Conservation (phyloP, 2,797 vertebrate genomes). For the Cynodonichthys magdalenae region DNA sequence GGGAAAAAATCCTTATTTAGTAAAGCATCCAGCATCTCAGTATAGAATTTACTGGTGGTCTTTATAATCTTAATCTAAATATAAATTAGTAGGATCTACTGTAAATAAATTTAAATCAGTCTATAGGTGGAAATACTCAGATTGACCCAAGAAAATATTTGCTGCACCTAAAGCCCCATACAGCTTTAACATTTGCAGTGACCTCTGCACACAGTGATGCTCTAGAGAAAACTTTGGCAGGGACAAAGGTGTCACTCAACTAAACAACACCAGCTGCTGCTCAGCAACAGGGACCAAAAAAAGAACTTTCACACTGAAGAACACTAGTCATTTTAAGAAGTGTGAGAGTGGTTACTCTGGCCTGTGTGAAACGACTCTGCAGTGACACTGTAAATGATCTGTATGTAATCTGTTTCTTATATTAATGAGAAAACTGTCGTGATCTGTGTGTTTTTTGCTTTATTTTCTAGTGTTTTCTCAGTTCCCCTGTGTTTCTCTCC, state of each 20-base stretch:
- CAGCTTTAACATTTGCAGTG: slow-evolving; percentile 34
- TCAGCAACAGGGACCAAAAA: slow-evolving; percentile 10
- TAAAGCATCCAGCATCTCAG: too few relatives aligned
- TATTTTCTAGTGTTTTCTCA: too few relatives aligned
- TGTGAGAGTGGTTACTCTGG: not conserved
- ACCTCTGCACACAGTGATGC: slow-evolving; percentile 52
- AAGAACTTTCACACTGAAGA: slow-evolving; percentile 9
- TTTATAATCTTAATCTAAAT: too few relatives aligned
- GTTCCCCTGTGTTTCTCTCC: too few relatives aligned
- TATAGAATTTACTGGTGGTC: too few relatives aligned
- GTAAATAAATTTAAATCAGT: too few relatives aligned
- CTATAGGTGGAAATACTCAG: too few relatives aligned
- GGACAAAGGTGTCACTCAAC: slow-evolving; percentile 45
- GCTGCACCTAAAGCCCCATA: slow-evolving; percentile 21
- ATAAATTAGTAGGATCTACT: too few relatives aligned
- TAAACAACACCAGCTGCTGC: slow-evolving; percentile 66
- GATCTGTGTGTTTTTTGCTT: too few relatives aligned
- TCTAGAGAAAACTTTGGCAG: slow-evolving; percentile 47
- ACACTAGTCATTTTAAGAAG: not conserved
- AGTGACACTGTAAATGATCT: not conserved
- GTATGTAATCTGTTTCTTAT: not conserved
- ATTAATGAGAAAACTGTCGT: too few relatives aligned
- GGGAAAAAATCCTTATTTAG: not conserved
- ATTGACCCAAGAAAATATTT: slow-evolving; percentile 44
- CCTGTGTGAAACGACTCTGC: not conserved